A percentile compares a stretch with the other conserved stretches of the same genome.
Conservation (phyloP, 2,888 invertebrate genomes). For the Agapostemon virescens region DNA sequence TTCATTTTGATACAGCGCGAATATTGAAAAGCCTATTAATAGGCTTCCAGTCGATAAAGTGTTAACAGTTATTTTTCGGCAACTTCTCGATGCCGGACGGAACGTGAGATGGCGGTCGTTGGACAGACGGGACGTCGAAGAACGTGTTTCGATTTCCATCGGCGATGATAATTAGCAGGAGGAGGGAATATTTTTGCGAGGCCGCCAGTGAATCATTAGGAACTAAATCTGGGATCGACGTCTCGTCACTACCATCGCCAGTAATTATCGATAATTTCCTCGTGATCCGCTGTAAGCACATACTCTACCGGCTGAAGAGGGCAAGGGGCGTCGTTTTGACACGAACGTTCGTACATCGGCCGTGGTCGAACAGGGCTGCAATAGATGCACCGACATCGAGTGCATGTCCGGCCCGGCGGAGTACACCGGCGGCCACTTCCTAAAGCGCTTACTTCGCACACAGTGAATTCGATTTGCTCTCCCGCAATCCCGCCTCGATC, state of each 20-base stretch:
- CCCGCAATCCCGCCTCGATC: conserved; percentile 26
- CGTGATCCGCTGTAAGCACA: conserved; percentile 43
- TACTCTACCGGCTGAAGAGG: conserved; percentile 23
- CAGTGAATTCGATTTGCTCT: conserved; percentile 47
- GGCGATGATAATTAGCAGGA: background rate
- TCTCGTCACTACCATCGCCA: conserved; percentile 46
- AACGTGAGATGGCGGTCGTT: background rate
- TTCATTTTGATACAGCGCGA: too few relatives aligned
- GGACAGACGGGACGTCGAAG: background rate
- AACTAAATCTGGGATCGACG: conserved; percentile 32
- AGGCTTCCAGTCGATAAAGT: too few relatives aligned
- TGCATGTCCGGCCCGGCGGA: conserved; percentile 39
- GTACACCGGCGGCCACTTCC: conserved; percentile 49
- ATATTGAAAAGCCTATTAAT: too few relatives aligned
- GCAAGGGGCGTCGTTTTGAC: conserved; percentile 46
- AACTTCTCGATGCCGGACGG: too few relatives aligned
- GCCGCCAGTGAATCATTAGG: background rate
- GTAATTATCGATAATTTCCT: conserved; percentile 56
- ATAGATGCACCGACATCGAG: conserved; percentile 57
- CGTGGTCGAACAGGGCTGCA: conserved; percentile 52
- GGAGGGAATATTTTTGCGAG: background rate
- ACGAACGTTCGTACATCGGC: conserved; percentile 45
- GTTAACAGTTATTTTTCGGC: too few relatives aligned
- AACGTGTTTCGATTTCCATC: background rate
- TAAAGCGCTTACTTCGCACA: conserved; percentile 61